Evolutionary conservation across 2,888 invertebrate genomes (phyloP), one percentile per base, ranked within the genome.

Genomic region (Eustalomyia histrio): DNA sequence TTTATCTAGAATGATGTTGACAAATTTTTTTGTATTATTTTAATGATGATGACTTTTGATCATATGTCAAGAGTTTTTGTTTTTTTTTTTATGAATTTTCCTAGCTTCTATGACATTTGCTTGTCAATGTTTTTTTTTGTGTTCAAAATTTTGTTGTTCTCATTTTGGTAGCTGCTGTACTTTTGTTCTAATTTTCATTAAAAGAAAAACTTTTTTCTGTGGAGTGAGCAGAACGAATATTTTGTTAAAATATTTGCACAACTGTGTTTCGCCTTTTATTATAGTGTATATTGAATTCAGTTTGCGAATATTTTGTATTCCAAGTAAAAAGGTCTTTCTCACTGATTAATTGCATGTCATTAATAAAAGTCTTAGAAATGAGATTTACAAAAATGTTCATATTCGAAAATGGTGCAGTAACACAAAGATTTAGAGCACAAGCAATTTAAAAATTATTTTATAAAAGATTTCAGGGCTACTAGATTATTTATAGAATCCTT

Each of bases 221-320:
- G 24, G 7, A 72, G 52, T 72, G 29, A 60, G 65, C 47, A 71
- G 64, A 61, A 43, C 53, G 65, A 39, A 75, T 60, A 60, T 53
- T 58, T 52, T 47, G 64, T 72, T 76, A 14, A 43, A 78, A 71
- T 78, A 78, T 81, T 81, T 78, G 71, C 78, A 81, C 78, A 75
- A 78, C 71, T 81, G 74, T 17, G 71, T 78, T 52, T 52, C 61
- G 57, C 55, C 68, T 73, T 64, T 35, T 33, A 47, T 61, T 35
- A 17, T 58, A 29, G 29, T 1, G 1, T 29, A 29, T 1, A 6
- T 6, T 29, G 29, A 29, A 29, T 6, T 29, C 6, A 6, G n/a
- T 17, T 61, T 12, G 55, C 50, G 14, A 73, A 57, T 24, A 63
- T 21, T 73, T 72, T 79, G 17, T n/a, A 55, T 52, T 60, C 6